Evolutionary conservation across 30 jellyfish, hydroid and myxozoan genomes (phyloP).

Genomic region (Aurelia aurita): DNA sequence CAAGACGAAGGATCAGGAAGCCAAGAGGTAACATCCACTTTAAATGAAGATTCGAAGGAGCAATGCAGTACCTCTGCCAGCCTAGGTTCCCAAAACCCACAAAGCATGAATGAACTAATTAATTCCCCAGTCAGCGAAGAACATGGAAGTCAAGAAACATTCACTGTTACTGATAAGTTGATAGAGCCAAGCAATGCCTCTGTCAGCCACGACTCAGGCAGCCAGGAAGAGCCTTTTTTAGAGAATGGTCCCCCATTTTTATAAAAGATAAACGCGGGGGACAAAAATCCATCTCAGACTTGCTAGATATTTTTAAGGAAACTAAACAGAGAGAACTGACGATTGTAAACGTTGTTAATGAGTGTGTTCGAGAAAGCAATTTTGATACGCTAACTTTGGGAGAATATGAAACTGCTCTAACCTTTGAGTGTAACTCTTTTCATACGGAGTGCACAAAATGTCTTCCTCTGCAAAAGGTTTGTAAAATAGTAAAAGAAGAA

Average conservation of each 20-base stretch:
- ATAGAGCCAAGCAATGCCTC: not conserved
- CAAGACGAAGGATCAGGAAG: conserved; percentile 3
- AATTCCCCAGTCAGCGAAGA: conserved; percentile 12
- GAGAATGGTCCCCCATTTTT: not conserved
- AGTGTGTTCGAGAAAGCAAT: conserved; percentile 10
- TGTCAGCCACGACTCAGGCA: not conserved
- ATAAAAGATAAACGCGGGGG: not conserved
- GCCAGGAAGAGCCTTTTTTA: conserved; percentile 10
- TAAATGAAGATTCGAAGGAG: not conserved
- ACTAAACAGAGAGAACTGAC: conserved; percentile 7
- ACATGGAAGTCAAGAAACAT: not conserved
- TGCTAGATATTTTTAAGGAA: conserved; percentile 8
- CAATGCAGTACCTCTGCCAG: not conserved
- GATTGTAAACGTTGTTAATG: not conserved
- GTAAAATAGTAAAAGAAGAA: not conserved
- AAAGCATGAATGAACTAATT: not conserved
- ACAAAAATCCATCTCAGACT: not conserved
- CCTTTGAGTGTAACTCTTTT: conserved; percentile 1
- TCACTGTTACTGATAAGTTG: not conserved
- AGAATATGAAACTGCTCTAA: not conserved
- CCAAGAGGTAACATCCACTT: conserved; percentile 3
- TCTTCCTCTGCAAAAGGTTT: conserved; percentile 3
- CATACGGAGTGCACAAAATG: conserved; percentile 9
- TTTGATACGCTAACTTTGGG: conserved; percentile 1
- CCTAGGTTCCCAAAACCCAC: not conserved